Evolutionary conservation across 2,888 invertebrate genomes (phyloP), one percentile per base, ranked within the genome.

Genomic region (Chloroclysta siterata): DNA sequence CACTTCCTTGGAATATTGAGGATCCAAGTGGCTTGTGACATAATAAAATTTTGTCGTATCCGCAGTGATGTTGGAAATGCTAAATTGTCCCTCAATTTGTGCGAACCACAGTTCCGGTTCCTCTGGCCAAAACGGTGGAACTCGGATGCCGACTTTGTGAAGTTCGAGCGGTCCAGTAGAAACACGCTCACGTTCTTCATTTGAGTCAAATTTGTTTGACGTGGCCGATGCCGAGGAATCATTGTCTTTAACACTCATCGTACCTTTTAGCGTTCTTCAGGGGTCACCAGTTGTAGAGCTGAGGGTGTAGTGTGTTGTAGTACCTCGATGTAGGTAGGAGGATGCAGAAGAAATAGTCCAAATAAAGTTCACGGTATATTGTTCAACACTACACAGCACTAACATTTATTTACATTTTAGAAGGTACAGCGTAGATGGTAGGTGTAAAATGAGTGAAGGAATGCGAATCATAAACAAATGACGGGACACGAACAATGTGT

Each of bases 91-190:
- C 17, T 57, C 57, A 8, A 57, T 42, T 11, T 57, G 57, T 5
- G 58, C 50, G 22, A 58, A 58, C 58, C 51, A 58, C 17, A 58
- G 0, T 17, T 51, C 51, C 3, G 58, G 58, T 8, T 51, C 58
- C 7, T 58, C 58, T 2, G 58, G 44, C 42, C 33, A 58, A 44
- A 58, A 58, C 10, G 51, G 51, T 10, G 58, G 58, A 13, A 58
- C 46, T 33, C 53, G 42, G 17, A 53, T 33, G n/a, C 53, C 42
- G 13, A 47, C 28, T 47, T 47, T 47, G 17, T 11, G 28, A 13
- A 47, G 15, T 28, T 47, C 47, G 47, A 17, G 15, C 8, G 46
- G 46, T 46, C 8, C 10, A 46, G 44, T 46, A 17, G 15, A 46
- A 46, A 46, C 47, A 13, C 28, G 47, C 28, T n/a, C 42, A 5